These are phyloP conservation scores for Rhodinocichla rosea DNA, from an alignment of 2,113 vertebrate genomes.

Conservation along the genomic window DNA sequence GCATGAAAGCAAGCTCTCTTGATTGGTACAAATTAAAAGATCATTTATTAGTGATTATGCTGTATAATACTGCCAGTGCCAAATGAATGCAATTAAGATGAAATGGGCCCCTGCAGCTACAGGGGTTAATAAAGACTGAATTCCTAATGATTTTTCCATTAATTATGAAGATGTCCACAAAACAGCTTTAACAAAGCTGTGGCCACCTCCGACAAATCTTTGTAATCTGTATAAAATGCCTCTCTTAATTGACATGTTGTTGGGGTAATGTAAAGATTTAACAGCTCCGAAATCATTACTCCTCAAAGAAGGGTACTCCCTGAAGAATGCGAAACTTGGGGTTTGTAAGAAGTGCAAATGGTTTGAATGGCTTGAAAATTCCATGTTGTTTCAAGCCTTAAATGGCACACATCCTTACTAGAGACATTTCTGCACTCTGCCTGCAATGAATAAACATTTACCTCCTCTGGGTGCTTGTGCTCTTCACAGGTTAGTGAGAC, in stretches of 20 bases:
- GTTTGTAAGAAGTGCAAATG: background rate
- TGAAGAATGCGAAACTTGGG: background rate
- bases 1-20: slow-evolving; percentile 79
- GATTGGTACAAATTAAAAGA: slow-evolving; percentile 85
- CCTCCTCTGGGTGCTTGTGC: background rate
- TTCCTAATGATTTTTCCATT: slow-evolving; percentile 84
- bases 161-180: slow-evolving; percentile 86
- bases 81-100: slow-evolving; percentile 86
- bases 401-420: background rate
- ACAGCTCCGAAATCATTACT: slow-evolving; percentile 59
- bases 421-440: background rate
- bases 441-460: background rate
- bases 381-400: slow-evolving; percentile 26
- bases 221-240: slow-evolving; percentile 75
- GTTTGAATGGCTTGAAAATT: slow-evolving; percentile 36
- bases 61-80: slow-evolving; percentile 80
- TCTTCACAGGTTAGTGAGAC: background rate
- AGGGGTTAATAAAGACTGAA: slow-evolving; percentile 82
- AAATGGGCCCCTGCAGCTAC: slow-evolving; percentile 84
- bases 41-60: slow-evolving; percentile 84
- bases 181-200: slow-evolving; percentile 81
- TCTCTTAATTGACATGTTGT: slow-evolving; percentile 74
- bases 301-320: slow-evolving; percentile 18
- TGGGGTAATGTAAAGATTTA: slow-evolving; percentile 72
- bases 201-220: slow-evolving; percentile 78